These are phyloP conservation scores for Spisula solida DNA, from an alignment of 2,888 invertebrate species.

Conservation along the genomic window DNA sequence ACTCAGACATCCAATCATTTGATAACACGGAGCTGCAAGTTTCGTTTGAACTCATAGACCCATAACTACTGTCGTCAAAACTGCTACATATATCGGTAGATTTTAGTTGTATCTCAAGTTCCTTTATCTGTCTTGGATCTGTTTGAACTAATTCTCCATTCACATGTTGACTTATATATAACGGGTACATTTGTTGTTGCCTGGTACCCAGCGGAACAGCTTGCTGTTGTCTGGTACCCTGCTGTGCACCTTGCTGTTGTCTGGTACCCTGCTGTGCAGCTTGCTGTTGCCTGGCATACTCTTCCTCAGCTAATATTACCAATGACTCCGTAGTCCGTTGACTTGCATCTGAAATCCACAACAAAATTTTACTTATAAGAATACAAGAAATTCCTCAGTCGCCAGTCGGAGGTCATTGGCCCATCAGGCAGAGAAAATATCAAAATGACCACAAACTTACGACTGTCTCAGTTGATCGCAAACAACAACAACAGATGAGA, in stretches of 20 bases:
- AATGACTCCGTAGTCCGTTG: slow-evolving; percentile 10
- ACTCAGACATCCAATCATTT: slow-evolving; percentile 38
- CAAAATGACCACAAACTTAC: too few species aligned
- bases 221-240: background rate
- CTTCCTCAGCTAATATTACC: background rate
- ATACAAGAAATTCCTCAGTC: too few species aligned
- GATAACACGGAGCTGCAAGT: slow-evolving; percentile 41
- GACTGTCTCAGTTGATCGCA: too few species aligned
- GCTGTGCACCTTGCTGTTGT: background rate
- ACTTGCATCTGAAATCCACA: slow-evolving; percentile 27
- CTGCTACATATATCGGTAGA: background rate
- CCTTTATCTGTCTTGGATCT: background rate
- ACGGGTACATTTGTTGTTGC: background rate
- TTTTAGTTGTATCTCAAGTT: background rate
- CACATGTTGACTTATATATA: background rate
- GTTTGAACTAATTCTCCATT: background rate
- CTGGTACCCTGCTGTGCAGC: background rate
- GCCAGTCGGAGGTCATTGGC: too few species aligned
- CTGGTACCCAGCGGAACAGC: background rate
- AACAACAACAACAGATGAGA: too few species aligned
- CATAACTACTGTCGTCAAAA: slow-evolving; percentile 34
- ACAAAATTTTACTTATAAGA: background rate
- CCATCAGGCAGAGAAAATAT: too few species aligned
- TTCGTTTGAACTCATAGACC: slow-evolving; percentile 36
- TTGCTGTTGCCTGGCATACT: background rate